phyloP scores from a whole-genome alignment of 2,888 invertebrate genomes.

The Apotomis betuletana region DNA sequence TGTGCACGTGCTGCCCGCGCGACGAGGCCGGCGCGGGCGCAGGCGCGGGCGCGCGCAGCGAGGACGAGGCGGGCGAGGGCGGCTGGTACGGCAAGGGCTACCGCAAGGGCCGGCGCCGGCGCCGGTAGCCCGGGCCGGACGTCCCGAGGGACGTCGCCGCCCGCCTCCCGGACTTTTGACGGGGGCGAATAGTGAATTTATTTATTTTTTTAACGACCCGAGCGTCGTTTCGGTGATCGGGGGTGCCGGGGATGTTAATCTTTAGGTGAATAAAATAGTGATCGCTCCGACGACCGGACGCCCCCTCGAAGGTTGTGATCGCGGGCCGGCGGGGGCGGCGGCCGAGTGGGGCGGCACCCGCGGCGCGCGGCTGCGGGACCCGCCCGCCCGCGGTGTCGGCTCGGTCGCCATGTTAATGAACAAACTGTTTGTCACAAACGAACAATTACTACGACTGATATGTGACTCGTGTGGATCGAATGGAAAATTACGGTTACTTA shows the following conservation, averaged over 20 bases:
- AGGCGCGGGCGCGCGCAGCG: constrained; percentile 69
- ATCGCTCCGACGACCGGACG: constrained; percentile 16
- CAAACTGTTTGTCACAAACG: background rate
- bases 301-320: constrained; percentile 17
- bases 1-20: constrained; percentile 85
- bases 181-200: constrained; percentile 4
- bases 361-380: too few species aligned
- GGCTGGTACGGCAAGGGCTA: constrained; percentile 96
- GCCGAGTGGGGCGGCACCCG: too few species aligned
- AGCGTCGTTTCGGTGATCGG: too few species aligned
- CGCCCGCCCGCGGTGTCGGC: too few species aligned
- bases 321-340: too few species aligned
- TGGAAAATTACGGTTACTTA: constrained; percentile 2
- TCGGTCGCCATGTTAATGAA: too few species aligned
- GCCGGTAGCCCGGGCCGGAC: constrained; percentile 64
- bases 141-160: constrained; percentile 11
- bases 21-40: constrained; percentile 42
- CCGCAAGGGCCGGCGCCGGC: constrained; percentile 86
- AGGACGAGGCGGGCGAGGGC: constrained; percentile 54
- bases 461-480: background rate
- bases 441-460: background rate
- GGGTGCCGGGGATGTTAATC: too few species aligned
- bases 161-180: constrained; percentile 52
- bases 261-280: too few species aligned
- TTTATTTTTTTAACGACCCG: too few species aligned